Evolutionary conservation across 2,797 vertebrate genomes (phyloP).

Genomic region (Mionectes olivaceus): DNA sequence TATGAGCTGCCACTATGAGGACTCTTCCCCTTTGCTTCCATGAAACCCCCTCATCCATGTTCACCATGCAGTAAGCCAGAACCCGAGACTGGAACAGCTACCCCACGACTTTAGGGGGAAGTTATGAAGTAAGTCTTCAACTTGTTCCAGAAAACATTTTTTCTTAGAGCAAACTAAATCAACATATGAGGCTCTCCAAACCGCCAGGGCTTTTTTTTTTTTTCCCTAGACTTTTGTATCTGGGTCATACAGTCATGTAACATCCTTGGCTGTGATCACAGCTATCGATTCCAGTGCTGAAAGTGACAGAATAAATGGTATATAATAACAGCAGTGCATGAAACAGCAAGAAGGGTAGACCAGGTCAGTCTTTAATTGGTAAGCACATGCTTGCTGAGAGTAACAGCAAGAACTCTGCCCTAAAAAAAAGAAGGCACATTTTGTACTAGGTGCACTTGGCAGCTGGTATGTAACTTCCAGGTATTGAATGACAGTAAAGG

Average conservation of each 20-base stretch:
- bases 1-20: not conserved
- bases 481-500: not conserved
- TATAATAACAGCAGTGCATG: not conserved
- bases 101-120: not conserved
- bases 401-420: not conserved
- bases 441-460: not conserved
- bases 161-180: not conserved
- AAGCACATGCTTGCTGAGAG: not conserved
- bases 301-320: not conserved
- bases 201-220: not conserved
- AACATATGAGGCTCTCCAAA: not conserved
- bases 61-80: not conserved
- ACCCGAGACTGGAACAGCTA: not conserved
- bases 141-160: not conserved
- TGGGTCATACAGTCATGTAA: slow-evolving; percentile 30
- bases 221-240: not conserved
- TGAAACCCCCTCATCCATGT: rapidly evolving
- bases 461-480: not conserved
- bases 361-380: not conserved
- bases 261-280: slow-evolving; percentile 41
- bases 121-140: not conserved
- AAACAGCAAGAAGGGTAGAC: not conserved
- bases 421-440: not conserved
- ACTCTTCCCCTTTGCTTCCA: not conserved
- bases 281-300: slow-evolving; percentile 44